These are phyloP conservation scores for Mechanitis mazaeus DNA, from an alignment of 2,888 invertebrate genomes.

Conservation along the genomic window DNA sequence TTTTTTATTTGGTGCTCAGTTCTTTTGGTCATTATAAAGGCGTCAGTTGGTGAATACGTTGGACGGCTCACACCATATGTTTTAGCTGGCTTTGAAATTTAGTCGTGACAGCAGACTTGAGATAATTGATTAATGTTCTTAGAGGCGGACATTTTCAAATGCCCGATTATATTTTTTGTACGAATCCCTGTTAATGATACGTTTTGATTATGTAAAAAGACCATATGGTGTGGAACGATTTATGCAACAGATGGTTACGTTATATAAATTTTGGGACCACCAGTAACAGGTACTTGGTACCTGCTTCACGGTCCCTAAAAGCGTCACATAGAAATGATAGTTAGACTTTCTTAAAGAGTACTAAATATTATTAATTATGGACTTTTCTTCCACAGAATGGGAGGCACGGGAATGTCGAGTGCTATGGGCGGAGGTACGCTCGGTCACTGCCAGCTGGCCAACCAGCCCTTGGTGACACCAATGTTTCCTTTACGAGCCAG, in stretches of 20 bases:
- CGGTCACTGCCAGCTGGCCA: slow-evolving; percentile 82
- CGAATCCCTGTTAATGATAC: slow-evolving; percentile 69
- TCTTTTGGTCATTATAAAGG: slow-evolving; percentile 59
- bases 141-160: slow-evolving; percentile 70
- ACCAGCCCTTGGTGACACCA: slow-evolving; percentile 89
- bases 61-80: slow-evolving; percentile 61
- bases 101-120: slow-evolving; percentile 64
- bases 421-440: slow-evolving; percentile 80
- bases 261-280: slow-evolving; percentile 13
- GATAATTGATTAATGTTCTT: slow-evolving; percentile 69
- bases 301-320: neutral
- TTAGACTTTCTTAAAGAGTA: neutral
- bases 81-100: slow-evolving; percentile 58
- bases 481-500: slow-evolving; percentile 90
- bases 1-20: slow-evolving; percentile 61
- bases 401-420: slow-evolving; percentile 72
- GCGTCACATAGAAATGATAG: neutral
- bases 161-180: slow-evolving; percentile 62
- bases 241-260: slow-evolving; percentile 40
- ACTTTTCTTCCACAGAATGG: slow-evolving; percentile 59
- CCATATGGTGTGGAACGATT: slow-evolving; percentile 68
- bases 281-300: slow-evolving; percentile 14
- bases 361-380: slow-evolving; percentile 17
- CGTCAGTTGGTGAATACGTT: slow-evolving; percentile 70
- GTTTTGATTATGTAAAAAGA: slow-evolving; percentile 65